Evolutionary conservation across 92 coral and sea anemone species (phyloP).

Genomic region (Zoanthus solanderi): DNA sequence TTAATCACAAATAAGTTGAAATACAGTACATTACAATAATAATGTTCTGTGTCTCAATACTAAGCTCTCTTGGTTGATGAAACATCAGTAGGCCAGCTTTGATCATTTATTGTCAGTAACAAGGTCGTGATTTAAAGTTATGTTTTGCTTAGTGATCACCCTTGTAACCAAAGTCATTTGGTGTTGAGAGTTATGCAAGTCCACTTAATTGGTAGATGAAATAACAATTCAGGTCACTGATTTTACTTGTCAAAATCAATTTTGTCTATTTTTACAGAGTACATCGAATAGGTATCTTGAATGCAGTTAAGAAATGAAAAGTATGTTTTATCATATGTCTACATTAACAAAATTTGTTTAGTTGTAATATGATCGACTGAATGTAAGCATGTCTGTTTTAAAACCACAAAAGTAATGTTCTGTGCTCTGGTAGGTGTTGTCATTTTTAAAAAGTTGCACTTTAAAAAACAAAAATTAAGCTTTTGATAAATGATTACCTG

Average conservation of each 20-base stretch:
- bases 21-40: no score
- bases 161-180: neutral
- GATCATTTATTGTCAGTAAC: neutral
- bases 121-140: neutral
- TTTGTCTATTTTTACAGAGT: conserved; percentile 83
- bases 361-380: neutral
- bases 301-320: conserved; percentile 62
- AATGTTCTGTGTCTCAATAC: no score
- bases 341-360: neutral
- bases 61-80: neutral
- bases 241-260: conserved; percentile 84
- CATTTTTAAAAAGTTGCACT: neutral
- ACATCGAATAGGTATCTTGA: conserved; percentile 87
- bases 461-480: no score
- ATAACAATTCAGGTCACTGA: neutral
- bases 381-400: neutral
- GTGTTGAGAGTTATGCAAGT: neutral
- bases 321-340: neutral
- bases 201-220: neutral
- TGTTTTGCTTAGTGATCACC: neutral
- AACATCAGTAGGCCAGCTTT: neutral
- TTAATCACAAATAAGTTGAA: no score
- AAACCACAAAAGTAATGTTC: neutral
- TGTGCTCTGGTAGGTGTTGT: neutral
- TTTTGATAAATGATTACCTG: neutral